phyloP scores from a whole-genome alignment of 2,888 invertebrate genomes.

The Eupsilia transversa region DNA sequence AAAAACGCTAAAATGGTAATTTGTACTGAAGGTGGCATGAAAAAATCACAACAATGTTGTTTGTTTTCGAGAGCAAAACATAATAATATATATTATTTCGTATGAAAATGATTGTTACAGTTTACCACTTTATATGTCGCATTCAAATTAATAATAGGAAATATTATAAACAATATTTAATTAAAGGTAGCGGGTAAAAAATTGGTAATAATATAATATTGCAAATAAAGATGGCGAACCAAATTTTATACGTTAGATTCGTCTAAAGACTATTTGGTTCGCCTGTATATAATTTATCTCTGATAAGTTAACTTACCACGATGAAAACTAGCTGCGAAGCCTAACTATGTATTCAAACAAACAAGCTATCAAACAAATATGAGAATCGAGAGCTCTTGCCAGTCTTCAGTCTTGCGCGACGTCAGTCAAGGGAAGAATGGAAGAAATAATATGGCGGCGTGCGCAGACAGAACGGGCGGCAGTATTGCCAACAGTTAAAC shows the following conservation, averaged over 20 bases:
- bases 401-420: neutral
- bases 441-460: neutral
- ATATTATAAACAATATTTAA: too few species aligned
- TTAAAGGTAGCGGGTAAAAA: too few species aligned
- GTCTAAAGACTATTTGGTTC: neutral
- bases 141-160: neutral
- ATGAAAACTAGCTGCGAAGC: neutral
- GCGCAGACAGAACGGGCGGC: too few species aligned
- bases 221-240: slow-evolving; percentile 31
- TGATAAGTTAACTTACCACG: slow-evolving; percentile 25
- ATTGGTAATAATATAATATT: neutral
- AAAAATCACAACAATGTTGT: slow-evolving; percentile 5
- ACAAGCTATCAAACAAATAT: neutral
- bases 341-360: slow-evolving; percentile 4
- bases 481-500: too few species aligned
- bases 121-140: neutral
- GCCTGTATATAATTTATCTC: neutral
- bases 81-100: too few species aligned
- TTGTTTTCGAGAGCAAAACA: neutral
- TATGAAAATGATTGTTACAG: neutral
- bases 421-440: neutral
- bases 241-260: too few species aligned
- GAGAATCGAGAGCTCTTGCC: neutral
- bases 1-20: neutral
- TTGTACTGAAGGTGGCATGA: neutral